phyloP scores from a whole-genome alignment of 2,113 vertebrate genomes.

The Copsychus sechellarum region DNA sequence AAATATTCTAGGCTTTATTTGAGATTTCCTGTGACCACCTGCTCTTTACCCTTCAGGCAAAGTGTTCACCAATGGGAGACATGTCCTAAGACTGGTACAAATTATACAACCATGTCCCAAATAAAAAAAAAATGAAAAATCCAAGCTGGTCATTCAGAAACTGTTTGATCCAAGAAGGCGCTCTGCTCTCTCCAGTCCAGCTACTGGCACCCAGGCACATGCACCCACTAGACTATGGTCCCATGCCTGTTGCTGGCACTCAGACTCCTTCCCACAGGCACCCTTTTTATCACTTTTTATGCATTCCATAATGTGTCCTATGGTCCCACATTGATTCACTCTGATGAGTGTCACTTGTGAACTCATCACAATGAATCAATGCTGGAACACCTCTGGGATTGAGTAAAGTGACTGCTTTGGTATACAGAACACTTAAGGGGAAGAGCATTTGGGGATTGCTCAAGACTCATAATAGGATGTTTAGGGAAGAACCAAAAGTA shows the following conservation, averaged over 20 bases:
- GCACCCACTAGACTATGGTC: no score
- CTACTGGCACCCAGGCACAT: neutral
- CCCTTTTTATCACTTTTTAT: neutral
- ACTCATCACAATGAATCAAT: neutral
- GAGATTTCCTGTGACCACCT: neutral
- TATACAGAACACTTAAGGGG: neutral
- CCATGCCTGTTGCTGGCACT: accelerated
- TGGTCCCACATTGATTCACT: neutral
- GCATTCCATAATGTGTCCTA: neutral
- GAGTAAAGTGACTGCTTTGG: neutral
- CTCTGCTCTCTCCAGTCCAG: neutral
- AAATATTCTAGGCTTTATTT: neutral
- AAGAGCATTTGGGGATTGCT: neutral
- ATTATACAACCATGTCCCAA: neutral
- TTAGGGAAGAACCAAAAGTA: neutral
- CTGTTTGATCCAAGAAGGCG: neutral
- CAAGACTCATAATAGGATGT: neutral
- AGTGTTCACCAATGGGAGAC: neutral
- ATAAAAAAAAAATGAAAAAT: neutral
- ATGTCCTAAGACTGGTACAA: neutral
- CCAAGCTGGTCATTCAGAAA: neutral
- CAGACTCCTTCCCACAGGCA: neutral
- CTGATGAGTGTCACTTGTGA: neutral
- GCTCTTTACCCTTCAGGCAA: neutral
- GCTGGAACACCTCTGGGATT: neutral